phyloP scores from a whole-genome alignment of 2,888 invertebrate genomes.

The Drosophila austrosaltans region DNA sequence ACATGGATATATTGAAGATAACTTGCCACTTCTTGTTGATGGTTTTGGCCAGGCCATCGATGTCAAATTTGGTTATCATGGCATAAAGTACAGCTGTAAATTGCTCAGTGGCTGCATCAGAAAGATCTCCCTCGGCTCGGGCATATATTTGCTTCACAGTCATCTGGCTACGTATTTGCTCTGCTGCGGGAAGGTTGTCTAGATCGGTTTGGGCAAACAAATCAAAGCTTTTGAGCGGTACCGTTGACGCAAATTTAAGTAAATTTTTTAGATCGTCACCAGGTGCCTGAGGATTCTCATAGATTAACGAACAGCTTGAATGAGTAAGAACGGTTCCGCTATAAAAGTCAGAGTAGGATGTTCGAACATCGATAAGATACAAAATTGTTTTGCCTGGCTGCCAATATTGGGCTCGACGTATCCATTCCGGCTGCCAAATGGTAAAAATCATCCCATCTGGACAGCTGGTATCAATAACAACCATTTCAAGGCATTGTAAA shows the following conservation, averaged over 20 bases:
- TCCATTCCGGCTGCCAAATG: slow-evolving; percentile 89
- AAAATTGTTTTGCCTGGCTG: slow-evolving; percentile 87
- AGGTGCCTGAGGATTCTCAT: slow-evolving; percentile 87
- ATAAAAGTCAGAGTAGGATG: slow-evolving; percentile 86
- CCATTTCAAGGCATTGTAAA: slow-evolving; percentile 86
- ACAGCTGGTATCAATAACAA: slow-evolving; percentile 87
- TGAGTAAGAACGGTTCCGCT: slow-evolving; percentile 85
- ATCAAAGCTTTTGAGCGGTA: slow-evolving; percentile 53
- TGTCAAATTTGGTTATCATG: slow-evolving; percentile 88
- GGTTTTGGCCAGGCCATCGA: slow-evolving; percentile 85
- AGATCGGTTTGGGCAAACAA: slow-evolving; percentile 47
- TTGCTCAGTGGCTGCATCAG: slow-evolving; percentile 84
- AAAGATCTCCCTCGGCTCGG: slow-evolving; percentile 82
- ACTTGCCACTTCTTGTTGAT: slow-evolving; percentile 84
- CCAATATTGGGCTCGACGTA: slow-evolving; percentile 87
- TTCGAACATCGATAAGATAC: slow-evolving; percentile 88
- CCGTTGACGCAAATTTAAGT: slow-evolving; percentile 71
- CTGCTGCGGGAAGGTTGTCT: slow-evolving; percentile 82
- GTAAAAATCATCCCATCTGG: slow-evolving; percentile 86
- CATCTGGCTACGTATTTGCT: slow-evolving; percentile 84
- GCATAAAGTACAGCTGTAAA: slow-evolving; percentile 89
- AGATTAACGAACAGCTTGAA: slow-evolving; percentile 86
- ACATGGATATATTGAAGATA: slow-evolving; percentile 54
- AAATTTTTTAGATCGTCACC: slow-evolving; percentile 86
- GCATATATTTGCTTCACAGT: slow-evolving; percentile 86